A percentile compares a stretch with the other conserved stretches of the same genome.
phyloP scores from a whole-genome alignment of 2,113 vertebrate genomes.

The Engraulis encrasicolus region DNA sequence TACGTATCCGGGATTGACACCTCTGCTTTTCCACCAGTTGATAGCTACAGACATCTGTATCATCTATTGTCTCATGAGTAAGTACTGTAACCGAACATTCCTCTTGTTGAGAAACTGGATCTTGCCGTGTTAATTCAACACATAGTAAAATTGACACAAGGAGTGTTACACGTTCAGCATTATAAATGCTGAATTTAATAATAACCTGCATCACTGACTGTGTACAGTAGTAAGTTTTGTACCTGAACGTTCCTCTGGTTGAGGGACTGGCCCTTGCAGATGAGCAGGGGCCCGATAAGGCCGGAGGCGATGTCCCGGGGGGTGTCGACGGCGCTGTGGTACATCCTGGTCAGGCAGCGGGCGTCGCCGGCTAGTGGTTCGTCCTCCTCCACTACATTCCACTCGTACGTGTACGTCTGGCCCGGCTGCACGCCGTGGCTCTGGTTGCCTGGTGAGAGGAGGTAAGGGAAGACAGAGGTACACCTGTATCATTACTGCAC shows the following conservation, averaged over 20 bases:
- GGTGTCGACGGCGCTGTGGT: conserved; percentile 90
- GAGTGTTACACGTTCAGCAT: no score
- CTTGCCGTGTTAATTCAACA: no score
- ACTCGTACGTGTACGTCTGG: conserved; percentile 82
- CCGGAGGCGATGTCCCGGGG: conserved; percentile 90
- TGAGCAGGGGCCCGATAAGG: conserved; percentile 89
- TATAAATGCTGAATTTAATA: no score
- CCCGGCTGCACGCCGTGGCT: conserved; percentile 85
- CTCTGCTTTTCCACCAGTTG: no score
- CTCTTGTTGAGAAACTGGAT: conserved; percentile 83
- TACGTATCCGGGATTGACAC: no score
- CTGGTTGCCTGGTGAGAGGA: conserved; percentile 84
- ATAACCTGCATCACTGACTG: no score
- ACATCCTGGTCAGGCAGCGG: conserved; percentile 89
- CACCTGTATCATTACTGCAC: not conserved
- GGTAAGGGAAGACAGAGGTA: not conserved
- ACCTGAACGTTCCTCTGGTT: conserved; percentile 90
- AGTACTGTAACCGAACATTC: conserved; percentile 92
- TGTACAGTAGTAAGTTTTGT: no score
- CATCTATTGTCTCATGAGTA: not conserved
- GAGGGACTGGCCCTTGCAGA: conserved; percentile 92
- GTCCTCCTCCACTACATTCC: conserved; percentile 85
- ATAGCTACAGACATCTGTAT: no score
- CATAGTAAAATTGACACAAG: no score
- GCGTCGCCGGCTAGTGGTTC: conserved; percentile 83